Percentiles rank a stretch among this genome's conserved stretches.
Evolutionary conservation across 2,113 vertebrate genomes (phyloP).

Genomic region (Daubentonia madagascariensis): DNA sequence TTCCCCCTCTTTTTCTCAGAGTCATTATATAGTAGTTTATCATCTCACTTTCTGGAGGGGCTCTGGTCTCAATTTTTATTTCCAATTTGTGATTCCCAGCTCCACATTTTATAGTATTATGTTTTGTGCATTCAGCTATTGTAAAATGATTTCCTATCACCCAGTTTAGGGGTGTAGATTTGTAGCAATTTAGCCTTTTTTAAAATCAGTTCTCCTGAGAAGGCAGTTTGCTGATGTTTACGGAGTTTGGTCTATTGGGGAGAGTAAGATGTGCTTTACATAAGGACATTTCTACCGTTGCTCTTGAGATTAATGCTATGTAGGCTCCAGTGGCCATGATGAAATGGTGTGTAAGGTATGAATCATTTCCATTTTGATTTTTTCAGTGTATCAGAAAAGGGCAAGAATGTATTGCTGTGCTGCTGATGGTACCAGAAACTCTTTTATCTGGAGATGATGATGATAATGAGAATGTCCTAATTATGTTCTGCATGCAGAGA

Average conservation of each 20-base stretch:
- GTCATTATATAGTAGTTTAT: not conserved
- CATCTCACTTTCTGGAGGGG: not conserved
- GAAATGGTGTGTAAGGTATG: accelerated
- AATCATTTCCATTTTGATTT: not conserved
- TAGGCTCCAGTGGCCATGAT: accelerated
- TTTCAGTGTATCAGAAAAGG: not conserved
- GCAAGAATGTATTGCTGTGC: not conserved
- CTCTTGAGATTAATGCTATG: not conserved
- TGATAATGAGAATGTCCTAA: not conserved
- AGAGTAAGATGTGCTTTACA: not conserved
- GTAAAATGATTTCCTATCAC: not conserved
- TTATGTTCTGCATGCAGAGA: not conserved
- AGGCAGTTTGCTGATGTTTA: not conserved
- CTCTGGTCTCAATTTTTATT: not conserved
- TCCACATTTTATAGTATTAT: no score
- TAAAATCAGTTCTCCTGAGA: not conserved
- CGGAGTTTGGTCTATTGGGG: not conserved
- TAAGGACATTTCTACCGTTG: not conserved
- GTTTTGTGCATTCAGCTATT: not conserved
- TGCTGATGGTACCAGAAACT: not conserved
- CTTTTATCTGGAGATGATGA: not conserved
- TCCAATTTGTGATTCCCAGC: not conserved
- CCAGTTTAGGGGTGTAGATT: not conserved
- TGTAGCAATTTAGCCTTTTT: not conserved
- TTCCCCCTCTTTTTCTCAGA: not conserved